phyloP scores from a whole-genome alignment of 2,113 vertebrate species.

The Erinaceus europaeus region DNA sequence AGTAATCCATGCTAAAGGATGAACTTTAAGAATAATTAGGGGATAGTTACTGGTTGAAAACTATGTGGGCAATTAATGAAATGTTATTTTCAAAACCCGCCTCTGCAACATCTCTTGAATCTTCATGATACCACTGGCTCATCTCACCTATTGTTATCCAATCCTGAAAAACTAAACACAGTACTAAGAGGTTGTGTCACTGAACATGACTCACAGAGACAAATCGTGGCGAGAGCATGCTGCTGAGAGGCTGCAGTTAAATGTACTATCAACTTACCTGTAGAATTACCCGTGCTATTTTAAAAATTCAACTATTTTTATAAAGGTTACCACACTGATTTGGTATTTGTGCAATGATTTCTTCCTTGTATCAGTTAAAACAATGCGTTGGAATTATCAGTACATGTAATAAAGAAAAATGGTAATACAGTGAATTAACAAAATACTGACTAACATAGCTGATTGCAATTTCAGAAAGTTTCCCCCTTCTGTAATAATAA shows the following conservation, averaged over 20 bases:
- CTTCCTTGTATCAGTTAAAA: not conserved
- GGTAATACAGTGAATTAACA: slow-evolving; percentile 13
- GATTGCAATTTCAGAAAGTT: not conserved
- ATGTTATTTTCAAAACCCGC: slow-evolving; percentile 44
- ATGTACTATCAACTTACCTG: not conserved
- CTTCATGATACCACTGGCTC: slow-evolving; percentile 48
- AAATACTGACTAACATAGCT: not conserved
- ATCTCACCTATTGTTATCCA: slow-evolving; percentile 39
- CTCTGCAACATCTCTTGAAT: slow-evolving; percentile 53
- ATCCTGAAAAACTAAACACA: slow-evolving; percentile 34
- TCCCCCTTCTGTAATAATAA: not conserved
- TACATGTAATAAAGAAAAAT: not conserved
- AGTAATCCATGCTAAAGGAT: slow-evolving; percentile 28
- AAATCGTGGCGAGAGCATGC: slow-evolving; percentile 8
- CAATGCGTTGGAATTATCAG: not conserved
- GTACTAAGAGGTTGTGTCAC: slow-evolving; percentile 41
- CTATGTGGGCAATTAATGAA: slow-evolving; percentile 63
- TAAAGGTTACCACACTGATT: not conserved
- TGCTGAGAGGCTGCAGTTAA: slow-evolving; percentile 18
- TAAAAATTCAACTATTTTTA: slow-evolving; percentile 9
- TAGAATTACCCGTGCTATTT: not conserved
- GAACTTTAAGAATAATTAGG: slow-evolving; percentile 61
- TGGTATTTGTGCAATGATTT: not conserved
- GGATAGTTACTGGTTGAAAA: slow-evolving; percentile 62
- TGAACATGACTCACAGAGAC: slow-evolving; percentile 51